Percentiles rank a stretch among this genome's conserved stretches.
phyloP scores from a whole-genome alignment of 2,888 invertebrate species.

The Bhutanitis thaidina region DNA sequence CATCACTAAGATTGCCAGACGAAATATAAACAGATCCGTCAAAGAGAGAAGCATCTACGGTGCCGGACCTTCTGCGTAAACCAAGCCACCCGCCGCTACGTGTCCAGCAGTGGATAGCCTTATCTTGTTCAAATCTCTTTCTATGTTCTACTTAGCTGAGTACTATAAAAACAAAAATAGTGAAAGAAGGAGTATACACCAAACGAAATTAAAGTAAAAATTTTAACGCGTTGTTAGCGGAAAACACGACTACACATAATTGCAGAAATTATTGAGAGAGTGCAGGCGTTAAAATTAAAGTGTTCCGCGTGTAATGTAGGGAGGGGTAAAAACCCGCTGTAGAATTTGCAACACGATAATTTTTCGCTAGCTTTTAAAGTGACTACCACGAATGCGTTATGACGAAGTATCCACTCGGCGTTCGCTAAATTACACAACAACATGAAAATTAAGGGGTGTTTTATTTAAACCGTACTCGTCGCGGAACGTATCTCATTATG shows the following conservation, averaged over 20 bases:
- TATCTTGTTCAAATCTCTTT: too few relatives aligned
- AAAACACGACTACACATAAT: conserved; percentile 11
- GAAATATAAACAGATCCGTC: too few relatives aligned
- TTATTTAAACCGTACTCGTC: conserved; percentile 54
- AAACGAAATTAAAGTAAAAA: conserved; percentile 7
- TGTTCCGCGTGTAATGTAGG: conserved; percentile 5
- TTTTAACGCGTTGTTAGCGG: conserved; percentile 7
- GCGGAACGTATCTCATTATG: conserved; percentile 68
- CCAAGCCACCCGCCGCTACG: too few relatives aligned
- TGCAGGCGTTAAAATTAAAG: conserved; percentile 19
- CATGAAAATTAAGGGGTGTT: conserved; percentile 58
- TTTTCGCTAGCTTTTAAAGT: conserved; percentile 25
- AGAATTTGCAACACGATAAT: conserved; percentile 23
- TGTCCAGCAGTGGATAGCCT: too few relatives aligned
- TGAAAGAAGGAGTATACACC: background rate
- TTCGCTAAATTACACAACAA: conserved; percentile 44
- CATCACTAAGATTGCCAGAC: too few relatives aligned
- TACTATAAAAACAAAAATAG: too few relatives aligned
- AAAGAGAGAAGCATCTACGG: too few relatives aligned
- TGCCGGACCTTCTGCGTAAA: too few relatives aligned
- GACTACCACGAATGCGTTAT: conserved; percentile 24
- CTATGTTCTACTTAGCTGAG: too few relatives aligned
- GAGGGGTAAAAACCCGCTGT: conserved; percentile 5
- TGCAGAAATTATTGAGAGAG: conserved; percentile 14
- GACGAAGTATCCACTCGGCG: conserved; percentile 25